These are phyloP conservation scores for Hartigia nigra DNA, from an alignment of 2,888 invertebrate genomes.

Conservation along the genomic window DNA sequence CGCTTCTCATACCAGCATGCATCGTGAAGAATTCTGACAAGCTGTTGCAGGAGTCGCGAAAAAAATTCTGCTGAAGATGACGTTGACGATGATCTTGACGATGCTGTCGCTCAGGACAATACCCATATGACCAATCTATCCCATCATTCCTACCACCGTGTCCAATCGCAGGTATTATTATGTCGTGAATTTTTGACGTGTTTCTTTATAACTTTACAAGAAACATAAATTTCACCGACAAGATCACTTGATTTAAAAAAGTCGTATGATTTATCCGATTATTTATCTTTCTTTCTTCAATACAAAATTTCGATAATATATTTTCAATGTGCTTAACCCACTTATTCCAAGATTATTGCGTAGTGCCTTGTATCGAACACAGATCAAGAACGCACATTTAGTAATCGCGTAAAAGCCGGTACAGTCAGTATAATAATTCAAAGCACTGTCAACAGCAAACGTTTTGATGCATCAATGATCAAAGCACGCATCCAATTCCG, in stretches of 20 bases:
- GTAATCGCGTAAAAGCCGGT: background rate
- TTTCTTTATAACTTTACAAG: no score
- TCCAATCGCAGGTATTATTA: constrained; percentile 11
- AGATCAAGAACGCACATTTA: background rate
- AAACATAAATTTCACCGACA: no score
- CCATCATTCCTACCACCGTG: constrained; percentile 15
- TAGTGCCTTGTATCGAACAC: background rate
- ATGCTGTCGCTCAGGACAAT: background rate
- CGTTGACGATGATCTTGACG: background rate
- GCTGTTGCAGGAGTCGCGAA: background rate
- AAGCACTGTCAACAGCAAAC: background rate
- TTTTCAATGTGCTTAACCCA: background rate
- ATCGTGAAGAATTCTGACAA: constrained; percentile 30
- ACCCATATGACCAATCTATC: constrained; percentile 14
- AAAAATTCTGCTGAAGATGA: background rate
- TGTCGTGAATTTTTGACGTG: constrained; percentile 13
- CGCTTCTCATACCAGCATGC: constrained; percentile 59
- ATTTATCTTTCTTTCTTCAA: background rate
- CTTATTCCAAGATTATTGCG: background rate
- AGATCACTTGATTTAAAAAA: background rate
- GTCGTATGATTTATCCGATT: background rate
- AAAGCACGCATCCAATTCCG: background rate
- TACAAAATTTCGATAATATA: background rate
- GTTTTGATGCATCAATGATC: background rate
- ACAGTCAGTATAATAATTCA: background rate